A percentile compares a stretch with the other conserved stretches of the same genome.
These are phyloP conservation scores for Ectropis crepuscularia DNA, from an alignment of 2,888 invertebrate genomes.

Conservation along the genomic window DNA sequence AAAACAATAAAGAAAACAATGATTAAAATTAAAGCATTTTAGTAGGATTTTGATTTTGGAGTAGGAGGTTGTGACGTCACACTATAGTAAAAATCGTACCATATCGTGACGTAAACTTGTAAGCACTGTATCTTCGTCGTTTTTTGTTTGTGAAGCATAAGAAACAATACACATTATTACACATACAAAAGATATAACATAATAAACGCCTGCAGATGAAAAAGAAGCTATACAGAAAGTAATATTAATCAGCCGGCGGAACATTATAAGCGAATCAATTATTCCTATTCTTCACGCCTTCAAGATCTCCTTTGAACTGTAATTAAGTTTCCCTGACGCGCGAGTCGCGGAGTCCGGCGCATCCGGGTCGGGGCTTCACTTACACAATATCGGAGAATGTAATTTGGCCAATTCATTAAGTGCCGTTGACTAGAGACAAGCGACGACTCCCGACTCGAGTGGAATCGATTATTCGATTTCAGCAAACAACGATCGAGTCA, in stretches of 20 bases:
- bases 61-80: too few relatives aligned
- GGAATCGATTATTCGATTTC: slow-evolving; percentile 32
- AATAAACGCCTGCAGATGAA: background rate
- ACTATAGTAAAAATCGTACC: too few relatives aligned
- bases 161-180: too few relatives aligned
- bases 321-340: slow-evolving; percentile 23
- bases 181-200: too few relatives aligned
- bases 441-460: slow-evolving; percentile 29
- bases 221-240: background rate
- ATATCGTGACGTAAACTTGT: too few relatives aligned
- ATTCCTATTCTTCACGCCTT: slow-evolving; percentile 8
- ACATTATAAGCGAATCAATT: slow-evolving; percentile 12
- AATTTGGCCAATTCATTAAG: slow-evolving; percentile 29
- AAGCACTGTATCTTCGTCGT: too few relatives aligned
- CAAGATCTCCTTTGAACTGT: slow-evolving; percentile 9
- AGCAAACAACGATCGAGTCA: slow-evolving; percentile 9
- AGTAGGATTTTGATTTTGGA: too few relatives aligned
- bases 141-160: too few relatives aligned
- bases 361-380: slow-evolving; percentile 7
- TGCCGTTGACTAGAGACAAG: slow-evolving; percentile 31
- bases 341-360: slow-evolving; percentile 12
- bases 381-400: slow-evolving; percentile 31
- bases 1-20: too few relatives aligned
- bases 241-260: background rate
- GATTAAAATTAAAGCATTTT: too few relatives aligned